Percentiles rank a stretch among this genome's conserved stretches.
These are phyloP conservation scores for Macrobrachium rosenbergii DNA, from an alignment of 1,140 invertebrate genomes.

Conservation along the genomic window DNA sequence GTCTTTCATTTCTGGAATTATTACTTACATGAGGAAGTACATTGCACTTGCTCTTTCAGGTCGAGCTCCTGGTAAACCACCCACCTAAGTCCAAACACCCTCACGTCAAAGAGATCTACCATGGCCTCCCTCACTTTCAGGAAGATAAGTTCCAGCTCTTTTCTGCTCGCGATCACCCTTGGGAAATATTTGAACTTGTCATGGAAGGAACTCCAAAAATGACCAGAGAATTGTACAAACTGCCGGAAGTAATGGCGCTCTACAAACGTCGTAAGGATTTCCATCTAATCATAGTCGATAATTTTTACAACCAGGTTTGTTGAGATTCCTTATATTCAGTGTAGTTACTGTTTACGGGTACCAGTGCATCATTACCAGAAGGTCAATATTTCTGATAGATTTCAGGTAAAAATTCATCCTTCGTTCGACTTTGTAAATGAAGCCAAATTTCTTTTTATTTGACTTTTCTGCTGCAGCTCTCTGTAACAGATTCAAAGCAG, in stretches of 20 bases:
- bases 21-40: neutral
- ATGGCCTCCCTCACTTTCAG: conserved; percentile 21
- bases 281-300: conserved; percentile 14
- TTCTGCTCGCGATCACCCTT: neutral
- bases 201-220: neutral
- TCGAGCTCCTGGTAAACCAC: conserved; percentile 43
- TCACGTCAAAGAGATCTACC: conserved; percentile 32
- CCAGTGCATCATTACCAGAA: too few species aligned
- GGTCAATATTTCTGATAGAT: too few species aligned
- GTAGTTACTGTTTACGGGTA: too few species aligned
- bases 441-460: too few species aligned
- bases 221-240: conserved; percentile 30
- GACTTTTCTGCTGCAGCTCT: too few species aligned
- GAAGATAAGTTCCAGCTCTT: conserved; percentile 30
- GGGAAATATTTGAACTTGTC: neutral
- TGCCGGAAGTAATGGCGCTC: conserved; percentile 18
- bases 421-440: too few species aligned
- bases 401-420: too few species aligned
- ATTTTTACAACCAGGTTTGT: conserved; percentile 29
- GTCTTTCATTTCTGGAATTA: too few species aligned
- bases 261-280: conserved; percentile 39
- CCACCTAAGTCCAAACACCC: conserved; percentile 32
- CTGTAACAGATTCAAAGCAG: too few species aligned
- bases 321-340: too few species aligned
- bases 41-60: neutral